These are phyloP conservation scores for Corythaeola cristata DNA, from an alignment of 2,113 vertebrate species.

Conservation along the genomic window DNA sequence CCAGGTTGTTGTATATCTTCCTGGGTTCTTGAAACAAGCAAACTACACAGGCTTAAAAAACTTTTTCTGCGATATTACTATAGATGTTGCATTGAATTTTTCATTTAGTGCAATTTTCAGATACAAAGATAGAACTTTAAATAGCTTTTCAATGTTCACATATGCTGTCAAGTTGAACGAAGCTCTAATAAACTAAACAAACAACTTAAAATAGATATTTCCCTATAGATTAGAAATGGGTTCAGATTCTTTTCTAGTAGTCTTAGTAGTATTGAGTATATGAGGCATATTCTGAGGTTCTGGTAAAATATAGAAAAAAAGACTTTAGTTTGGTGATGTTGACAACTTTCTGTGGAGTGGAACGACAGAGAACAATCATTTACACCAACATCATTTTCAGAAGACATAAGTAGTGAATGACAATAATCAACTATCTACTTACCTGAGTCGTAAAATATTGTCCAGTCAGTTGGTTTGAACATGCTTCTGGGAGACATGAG, in stretches of 20 bases:
- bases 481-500: neutral
- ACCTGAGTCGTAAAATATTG: neutral
- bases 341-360: neutral
- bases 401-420: neutral
- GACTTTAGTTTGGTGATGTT: neutral
- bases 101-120: neutral
- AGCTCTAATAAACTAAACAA: neutral
- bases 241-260: neutral
- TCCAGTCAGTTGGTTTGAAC: neutral
- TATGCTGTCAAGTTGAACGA: neutral
- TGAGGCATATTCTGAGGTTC: neutral
- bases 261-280: neutral
- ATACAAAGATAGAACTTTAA: neutral
- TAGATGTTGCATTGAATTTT: neutral
- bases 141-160: neutral
- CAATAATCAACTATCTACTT: neutral
- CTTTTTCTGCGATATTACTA: neutral
- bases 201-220: neutral
- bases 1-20: neutral
- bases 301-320: neutral
- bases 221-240: neutral
- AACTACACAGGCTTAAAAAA: neutral
- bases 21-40: neutral
- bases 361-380: neutral
- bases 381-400: neutral